Conservation (phyloP, 2,888 invertebrate genomes). For the Alcis repandata region DNA sequence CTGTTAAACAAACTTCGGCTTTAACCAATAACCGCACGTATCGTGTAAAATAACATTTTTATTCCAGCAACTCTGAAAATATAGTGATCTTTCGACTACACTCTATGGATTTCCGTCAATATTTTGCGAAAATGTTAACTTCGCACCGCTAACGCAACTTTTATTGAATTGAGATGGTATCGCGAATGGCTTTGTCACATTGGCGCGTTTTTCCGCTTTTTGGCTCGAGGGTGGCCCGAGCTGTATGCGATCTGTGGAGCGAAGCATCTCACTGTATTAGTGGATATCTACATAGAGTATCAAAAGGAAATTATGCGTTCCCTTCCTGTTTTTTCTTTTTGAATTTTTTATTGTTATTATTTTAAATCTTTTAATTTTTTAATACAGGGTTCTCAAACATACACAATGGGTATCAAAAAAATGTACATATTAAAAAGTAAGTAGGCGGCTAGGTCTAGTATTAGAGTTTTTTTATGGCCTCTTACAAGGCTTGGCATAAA, state of each 20-base stretch:
- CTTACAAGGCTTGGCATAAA: too few species aligned
- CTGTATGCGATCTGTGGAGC: neutral
- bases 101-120: conserved; percentile 28
- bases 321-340: too few species aligned
- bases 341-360: too few species aligned
- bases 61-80: conserved; percentile 7
- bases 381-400: too few species aligned
- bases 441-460: too few species aligned
- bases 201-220: conserved; percentile 45
- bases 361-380: too few species aligned
- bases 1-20: neutral
- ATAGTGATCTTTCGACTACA: conserved; percentile 17
- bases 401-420: too few species aligned
- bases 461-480: too few species aligned
- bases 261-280: neutral
- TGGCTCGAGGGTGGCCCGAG: conserved; percentile 32
- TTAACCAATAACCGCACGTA: neutral
- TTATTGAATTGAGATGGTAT: conserved; percentile 51
- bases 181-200: conserved; percentile 44
- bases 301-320: neutral
- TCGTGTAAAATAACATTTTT: neutral
- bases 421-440: too few species aligned
- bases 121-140: conserved; percentile 31
- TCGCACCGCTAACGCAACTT: conserved; percentile 43
- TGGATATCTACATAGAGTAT: neutral